A percentile compares a stretch with the other conserved stretches of the same genome.
These are phyloP conservation scores for Tribolium castaneum DNA, from an alignment of 1,140 invertebrate species.

Conservation along the genomic window DNA sequence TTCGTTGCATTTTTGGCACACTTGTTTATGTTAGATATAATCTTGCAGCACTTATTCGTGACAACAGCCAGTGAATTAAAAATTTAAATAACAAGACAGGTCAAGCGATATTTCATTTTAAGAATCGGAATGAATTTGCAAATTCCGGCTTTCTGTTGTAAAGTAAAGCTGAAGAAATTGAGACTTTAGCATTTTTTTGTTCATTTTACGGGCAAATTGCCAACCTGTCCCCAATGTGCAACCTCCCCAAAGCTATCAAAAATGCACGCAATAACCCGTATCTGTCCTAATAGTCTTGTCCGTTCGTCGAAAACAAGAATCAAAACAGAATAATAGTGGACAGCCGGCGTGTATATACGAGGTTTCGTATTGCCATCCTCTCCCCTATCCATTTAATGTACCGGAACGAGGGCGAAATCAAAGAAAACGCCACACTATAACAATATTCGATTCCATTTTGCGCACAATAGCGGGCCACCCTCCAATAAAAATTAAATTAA, in stretches of 20 bases:
- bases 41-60: too few species aligned
- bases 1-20: too few species aligned
- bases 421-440: slow-evolving; percentile 13
- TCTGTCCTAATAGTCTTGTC: not conserved
- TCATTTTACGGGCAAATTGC: too few species aligned
- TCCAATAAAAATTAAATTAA: slow-evolving; percentile 18
- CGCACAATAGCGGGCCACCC: not conserved
- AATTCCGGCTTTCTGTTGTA: too few species aligned
- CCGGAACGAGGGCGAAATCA: slow-evolving; percentile 19
- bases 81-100: too few species aligned
- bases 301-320: not conserved
- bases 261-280: not conserved
- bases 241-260: not conserved
- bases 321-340: slow-evolving; percentile 15
- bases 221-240: too few species aligned
- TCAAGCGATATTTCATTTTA: too few species aligned
- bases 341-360: not conserved
- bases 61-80: too few species aligned
- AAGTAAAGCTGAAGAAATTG: too few species aligned
- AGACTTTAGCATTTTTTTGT: too few species aligned
- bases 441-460: not conserved
- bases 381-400: slow-evolving; percentile 15
- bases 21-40: too few species aligned
- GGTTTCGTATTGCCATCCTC: not conserved
- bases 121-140: too few species aligned